phyloP scores from a whole-genome alignment of 2,113 vertebrate species.

The rabbit (Oryctolagus cuniculus) region DNA sequence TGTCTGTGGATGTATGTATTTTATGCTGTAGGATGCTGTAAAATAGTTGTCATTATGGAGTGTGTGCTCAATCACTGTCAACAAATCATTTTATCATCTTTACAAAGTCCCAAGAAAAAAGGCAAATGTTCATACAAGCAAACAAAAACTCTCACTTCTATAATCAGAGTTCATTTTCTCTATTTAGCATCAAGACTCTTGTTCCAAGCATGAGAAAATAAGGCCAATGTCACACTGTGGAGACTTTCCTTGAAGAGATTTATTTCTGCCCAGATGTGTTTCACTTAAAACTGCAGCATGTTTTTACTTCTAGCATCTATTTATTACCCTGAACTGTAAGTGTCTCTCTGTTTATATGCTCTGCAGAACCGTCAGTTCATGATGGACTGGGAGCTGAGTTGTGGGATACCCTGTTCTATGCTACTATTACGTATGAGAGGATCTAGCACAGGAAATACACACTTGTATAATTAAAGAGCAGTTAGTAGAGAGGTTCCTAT shows the following conservation, averaged over 20 bases:
- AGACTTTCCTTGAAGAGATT: conserved; percentile 29
- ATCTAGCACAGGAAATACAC: background rate
- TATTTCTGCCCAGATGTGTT: conserved; percentile 35
- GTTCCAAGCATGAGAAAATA: conserved; percentile 22
- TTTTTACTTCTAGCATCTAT: conserved; percentile 21
- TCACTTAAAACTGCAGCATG: conserved; percentile 46
- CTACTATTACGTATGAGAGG: background rate
- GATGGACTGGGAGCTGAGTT: accelerated
- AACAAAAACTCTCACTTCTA: conserved; percentile 7
- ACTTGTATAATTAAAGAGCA: background rate
- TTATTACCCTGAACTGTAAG: background rate
- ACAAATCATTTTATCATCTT: conserved; percentile 67
- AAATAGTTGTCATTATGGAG: conserved; percentile 39
- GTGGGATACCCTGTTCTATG: background rate
- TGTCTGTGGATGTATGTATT: background rate
- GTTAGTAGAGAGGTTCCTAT: background rate
- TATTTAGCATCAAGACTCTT: conserved; percentile 6
- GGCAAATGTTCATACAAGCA: conserved; percentile 30
- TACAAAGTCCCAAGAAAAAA: conserved; percentile 55
- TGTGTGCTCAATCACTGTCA: background rate
- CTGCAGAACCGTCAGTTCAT: background rate
- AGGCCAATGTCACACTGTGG: background rate
- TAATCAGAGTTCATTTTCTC: conserved; percentile 22
- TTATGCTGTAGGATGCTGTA: background rate
- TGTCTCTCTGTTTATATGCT: background rate